phyloP scores from a whole-genome alignment of 2,113 vertebrate species.

The Pelvicachromis taeniatus region DNA sequence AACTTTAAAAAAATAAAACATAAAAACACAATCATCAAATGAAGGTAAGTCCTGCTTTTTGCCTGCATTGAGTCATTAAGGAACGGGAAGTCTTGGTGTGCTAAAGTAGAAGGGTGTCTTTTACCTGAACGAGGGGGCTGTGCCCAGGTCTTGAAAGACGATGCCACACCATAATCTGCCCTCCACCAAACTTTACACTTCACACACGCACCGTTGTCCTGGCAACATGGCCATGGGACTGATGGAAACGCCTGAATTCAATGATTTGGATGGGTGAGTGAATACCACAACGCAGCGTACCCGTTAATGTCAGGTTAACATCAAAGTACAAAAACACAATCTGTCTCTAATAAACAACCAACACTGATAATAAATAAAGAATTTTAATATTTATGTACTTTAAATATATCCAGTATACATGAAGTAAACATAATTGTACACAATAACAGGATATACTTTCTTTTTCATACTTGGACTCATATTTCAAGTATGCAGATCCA shows the following conservation, averaged over 20 bases:
- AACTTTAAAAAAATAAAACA: background rate
- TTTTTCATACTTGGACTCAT: background rate
- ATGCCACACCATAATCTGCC: background rate
- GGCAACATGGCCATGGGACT: rapidly evolving
- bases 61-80: background rate
- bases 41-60: background rate
- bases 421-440: slow-evolving; percentile 33
- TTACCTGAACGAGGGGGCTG: background rate
- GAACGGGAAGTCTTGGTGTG: background rate
- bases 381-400: slow-evolving; percentile 32
- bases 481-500: slow-evolving; percentile 35
- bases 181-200: background rate
- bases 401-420: slow-evolving; percentile 44
- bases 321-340: too few relatives aligned
- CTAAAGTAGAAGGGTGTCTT: background rate
- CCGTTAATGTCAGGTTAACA: rapidly evolving
- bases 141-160: background rate
- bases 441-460: slow-evolving; percentile 16
- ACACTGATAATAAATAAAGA: slow-evolving; percentile 38
- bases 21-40: background rate
- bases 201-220: background rate
- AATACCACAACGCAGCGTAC: background rate
- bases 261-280: background rate
- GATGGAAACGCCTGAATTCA: rapidly evolving
- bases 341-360: background rate